Evolutionary conservation across 2,113 vertebrate genomes (phyloP), one percentile per base, ranked within the genome.

Genomic region (Poicephalus meyeri): DNA sequence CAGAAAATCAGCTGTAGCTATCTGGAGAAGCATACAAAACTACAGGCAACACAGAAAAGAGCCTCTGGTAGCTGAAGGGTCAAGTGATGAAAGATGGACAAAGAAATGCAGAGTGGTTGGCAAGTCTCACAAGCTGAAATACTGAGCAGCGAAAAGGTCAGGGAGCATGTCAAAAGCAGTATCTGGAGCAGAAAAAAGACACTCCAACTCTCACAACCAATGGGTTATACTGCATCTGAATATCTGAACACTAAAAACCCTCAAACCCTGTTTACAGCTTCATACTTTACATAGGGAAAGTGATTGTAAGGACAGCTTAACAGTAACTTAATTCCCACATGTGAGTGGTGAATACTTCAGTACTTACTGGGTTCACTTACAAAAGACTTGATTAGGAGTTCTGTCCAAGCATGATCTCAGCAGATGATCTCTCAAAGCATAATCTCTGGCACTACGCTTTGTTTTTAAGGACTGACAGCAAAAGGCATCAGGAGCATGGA

Each of bases 121-220:
- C 61, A 88, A 82, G 33, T 49, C 85, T 82, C 52, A 28, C n/a
- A 60, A 50, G 49, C 44, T 85, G 78, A 87, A 93, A 85, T 52
- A 89, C 14, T 44, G 37, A 86, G 66, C 69, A 95, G 69, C 18
- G 17, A 94, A 94, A 95, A 95, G 80, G 72, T 91, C 87, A 92
- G n/a, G 25, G 72, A 89, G 31, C 66, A 82, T 93, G 70, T 72
- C 66, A 77, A 93, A 94, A 79, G 81, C 85, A 90, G 71, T 58
- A 91, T 88, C 74, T 88, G 79, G 74, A 95, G 80, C 14, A 91
- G 49, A 24, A 80, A 58, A 85, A 72, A 60, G 33, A 65, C 35
- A 65, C 28, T 91, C 37, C 46, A 70, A 60, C 21, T 61, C 66
- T 77, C 65, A 41, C 58, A 86, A 8, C 42, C 35, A 39, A 47